Conservation (phyloP, 2,888 invertebrate genomes). For the Miltochrista miniata region DNA sequence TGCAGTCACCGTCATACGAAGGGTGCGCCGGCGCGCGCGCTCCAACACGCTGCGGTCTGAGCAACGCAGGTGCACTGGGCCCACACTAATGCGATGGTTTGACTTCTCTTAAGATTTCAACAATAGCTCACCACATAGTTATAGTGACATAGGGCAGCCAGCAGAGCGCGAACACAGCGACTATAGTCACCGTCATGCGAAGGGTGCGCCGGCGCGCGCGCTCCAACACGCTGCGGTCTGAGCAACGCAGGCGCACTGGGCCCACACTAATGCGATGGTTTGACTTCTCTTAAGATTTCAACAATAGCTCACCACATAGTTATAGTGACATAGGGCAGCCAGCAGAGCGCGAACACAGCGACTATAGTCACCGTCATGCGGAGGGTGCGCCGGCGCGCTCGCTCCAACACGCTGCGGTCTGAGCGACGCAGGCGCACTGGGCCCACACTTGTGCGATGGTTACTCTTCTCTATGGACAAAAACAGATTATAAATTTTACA, state of each 20-base stretch:
- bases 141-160: constrained; percentile 92
- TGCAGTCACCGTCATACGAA: constrained; percentile 91
- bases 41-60: constrained; percentile 87
- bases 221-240: constrained; percentile 86
- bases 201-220: constrained; percentile 88
- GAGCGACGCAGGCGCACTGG: constrained; percentile 85
- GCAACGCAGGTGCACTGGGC: constrained; percentile 83
- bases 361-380: constrained; percentile 92
- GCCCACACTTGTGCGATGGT: constrained; percentile 42
- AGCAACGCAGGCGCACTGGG: constrained; percentile 84
- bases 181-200: constrained; percentile 91
- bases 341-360: constrained; percentile 89
- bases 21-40: constrained; percentile 87
- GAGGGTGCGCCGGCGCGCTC: constrained; percentile 88
- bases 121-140: constrained; percentile 86
- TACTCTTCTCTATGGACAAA: constrained; percentile 61
- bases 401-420: constrained; percentile 86
- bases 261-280: constrained; percentile 43
- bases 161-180: constrained; percentile 89
- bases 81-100: constrained; percentile 36
- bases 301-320: constrained; percentile 86
- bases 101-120: constrained; percentile 56
- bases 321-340: constrained; percentile 91
- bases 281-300: constrained; percentile 52
- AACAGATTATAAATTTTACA: too few species aligned